phyloP scores from a whole-genome alignment of 1,140 invertebrate genomes.

The Drosophila prosaltans region DNA sequence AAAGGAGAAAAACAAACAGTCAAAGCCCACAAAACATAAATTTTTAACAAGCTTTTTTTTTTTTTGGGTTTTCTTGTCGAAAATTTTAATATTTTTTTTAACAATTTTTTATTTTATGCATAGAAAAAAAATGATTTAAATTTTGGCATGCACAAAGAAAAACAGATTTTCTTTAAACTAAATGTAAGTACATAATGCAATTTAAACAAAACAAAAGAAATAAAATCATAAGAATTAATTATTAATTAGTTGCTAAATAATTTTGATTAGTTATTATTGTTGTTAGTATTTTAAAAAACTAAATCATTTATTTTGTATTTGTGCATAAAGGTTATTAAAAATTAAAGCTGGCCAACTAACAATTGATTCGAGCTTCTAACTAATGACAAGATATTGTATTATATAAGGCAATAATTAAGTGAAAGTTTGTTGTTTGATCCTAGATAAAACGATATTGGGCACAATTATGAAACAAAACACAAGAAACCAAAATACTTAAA shows the following conservation, averaged over 20 bases:
- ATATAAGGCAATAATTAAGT: not conserved
- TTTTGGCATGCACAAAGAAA: constrained; percentile 8
- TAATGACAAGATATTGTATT: not conserved
- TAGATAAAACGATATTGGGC: no score
- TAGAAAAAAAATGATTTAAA: not conserved
- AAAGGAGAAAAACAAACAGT: constrained; percentile 10
- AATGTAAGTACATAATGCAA: constrained; percentile 13
- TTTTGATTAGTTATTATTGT: not conserved
- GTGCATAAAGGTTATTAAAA: constrained; percentile 1
- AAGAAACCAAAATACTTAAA: not conserved
- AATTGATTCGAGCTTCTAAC: constrained; percentile 1
- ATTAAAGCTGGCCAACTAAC: constrained; percentile 1
- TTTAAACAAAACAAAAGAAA: not conserved
- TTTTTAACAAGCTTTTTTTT: constrained; percentile 12
- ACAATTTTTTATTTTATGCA: constrained; percentile 10
- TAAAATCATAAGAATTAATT: not conserved
- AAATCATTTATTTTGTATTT: not conserved
- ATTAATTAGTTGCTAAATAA: constrained; percentile 5
- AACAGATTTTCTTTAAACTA: constrained; percentile 1
- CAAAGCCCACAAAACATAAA: constrained; percentile 15
- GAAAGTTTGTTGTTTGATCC: not conserved
- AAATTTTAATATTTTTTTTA: constrained; percentile 1
- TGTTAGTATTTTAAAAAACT: not conserved
- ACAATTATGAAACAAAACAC: not conserved
- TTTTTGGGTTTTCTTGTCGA: constrained; percentile 37